Base-by-base conservation (phyloP, 2,113 vertebrate species). In the Antechinus stuartii region DNA sequence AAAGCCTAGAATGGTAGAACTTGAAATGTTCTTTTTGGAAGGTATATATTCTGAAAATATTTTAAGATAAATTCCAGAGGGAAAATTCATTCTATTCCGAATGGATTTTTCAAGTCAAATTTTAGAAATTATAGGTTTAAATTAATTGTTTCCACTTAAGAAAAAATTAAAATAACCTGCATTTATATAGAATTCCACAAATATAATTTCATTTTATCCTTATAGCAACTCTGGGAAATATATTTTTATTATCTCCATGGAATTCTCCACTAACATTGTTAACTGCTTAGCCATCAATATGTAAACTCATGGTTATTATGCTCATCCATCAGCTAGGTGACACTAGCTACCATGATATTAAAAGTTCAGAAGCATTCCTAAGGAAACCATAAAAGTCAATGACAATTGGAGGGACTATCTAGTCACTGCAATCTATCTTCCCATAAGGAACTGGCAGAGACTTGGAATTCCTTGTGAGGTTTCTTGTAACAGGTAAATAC, bases 291-390 rank as follows among this genome's bases (percentile, higher is more conserved):
- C 6, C 91, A 55, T 93, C 2, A 97, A 76, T 0, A 46, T 50
- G 49, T 0, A 90, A 24, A 46, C 55, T 54, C 23, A n/a, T 2
- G 46, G 61, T 92, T 52, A 35, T 2, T 14, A 2, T 49, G n/a
- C 76, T 91, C 16, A 42, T 93, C 90, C 55, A 96, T 52, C 3
- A 91, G 49, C 49, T 49, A 49, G 55, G 22, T 92, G 91, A 14
- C 19, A 54, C 9, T 91, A 91, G n/a, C 26, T 25, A 91, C 0
- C 92, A 68, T 54, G 93, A 24, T n/a, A 46, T 2, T 89, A 42
- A 97, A 97, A 97, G n/a, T 19, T 12, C 90, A 91, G 61, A 61
- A 95, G 90, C 89, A 42, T 93, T 97, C 92, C 11, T 95, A 91
- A 97, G 14, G 22, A 26, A 76, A 90, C 47, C 90, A 94, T 49